Percentiles rank a stretch among this genome's conserved stretches.
Conservation (phyloP, 2,797 vertebrate species). For the Natrix natrix region DNA sequence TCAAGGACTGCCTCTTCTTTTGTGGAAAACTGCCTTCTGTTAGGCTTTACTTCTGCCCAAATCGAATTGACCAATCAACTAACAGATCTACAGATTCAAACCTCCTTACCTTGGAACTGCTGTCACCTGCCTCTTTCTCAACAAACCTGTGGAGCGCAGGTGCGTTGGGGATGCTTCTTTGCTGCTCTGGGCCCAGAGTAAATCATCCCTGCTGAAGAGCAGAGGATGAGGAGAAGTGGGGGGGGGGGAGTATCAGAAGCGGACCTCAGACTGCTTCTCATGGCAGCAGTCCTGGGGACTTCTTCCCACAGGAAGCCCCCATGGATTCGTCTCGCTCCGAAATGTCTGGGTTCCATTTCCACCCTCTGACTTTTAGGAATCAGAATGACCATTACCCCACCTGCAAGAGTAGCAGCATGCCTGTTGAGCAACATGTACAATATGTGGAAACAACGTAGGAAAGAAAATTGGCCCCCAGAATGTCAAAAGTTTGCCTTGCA, state of each 20-base stretch:
- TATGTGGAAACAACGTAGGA: background rate
- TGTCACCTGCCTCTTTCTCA: background rate
- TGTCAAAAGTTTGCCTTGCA: background rate
- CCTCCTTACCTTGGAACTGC: background rate
- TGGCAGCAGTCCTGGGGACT: background rate
- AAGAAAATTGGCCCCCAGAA: background rate
- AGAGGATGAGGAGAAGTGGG: background rate
- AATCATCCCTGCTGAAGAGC: background rate
- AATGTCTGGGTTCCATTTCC: background rate
- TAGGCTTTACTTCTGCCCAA: background rate
- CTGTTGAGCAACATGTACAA: background rate
- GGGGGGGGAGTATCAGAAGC: no score
- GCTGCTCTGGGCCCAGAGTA: background rate
- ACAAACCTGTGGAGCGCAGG: background rate
- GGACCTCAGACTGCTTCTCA: background rate
- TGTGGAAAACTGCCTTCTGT: background rate
- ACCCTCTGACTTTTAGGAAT: background rate
- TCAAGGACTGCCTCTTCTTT: background rate
- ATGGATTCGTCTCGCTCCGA: background rate
- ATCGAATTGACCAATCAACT: background rate
- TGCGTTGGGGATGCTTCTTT: background rate
- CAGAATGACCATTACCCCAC: background rate
- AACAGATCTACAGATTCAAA: background rate
- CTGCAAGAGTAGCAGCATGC: rapidly evolving
- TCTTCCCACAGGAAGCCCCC: background rate